Percentiles rank a stretch among this genome's conserved stretches.
Evolutionary conservation across 2,888 invertebrate species (phyloP).

Genomic region (Hirtodrosophila confusa): DNA sequence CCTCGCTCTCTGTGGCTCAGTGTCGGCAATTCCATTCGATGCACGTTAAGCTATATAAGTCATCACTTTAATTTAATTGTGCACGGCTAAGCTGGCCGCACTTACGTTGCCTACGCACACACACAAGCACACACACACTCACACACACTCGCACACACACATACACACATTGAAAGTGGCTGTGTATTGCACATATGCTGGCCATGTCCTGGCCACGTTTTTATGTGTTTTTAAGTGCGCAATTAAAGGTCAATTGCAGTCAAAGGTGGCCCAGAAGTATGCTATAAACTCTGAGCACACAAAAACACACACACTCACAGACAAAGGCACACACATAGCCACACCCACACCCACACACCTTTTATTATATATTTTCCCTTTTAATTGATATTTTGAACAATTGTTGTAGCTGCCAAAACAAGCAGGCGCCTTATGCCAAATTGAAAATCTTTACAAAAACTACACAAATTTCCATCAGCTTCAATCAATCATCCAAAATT

Average conservation of each 20-base stretch:
- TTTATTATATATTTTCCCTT: constrained; percentile 7
- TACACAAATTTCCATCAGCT: neutral
- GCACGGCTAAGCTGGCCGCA: constrained; percentile 65
- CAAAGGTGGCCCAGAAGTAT: constrained; percentile 58
- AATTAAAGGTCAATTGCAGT: constrained; percentile 79
- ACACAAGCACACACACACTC: constrained; percentile 5
- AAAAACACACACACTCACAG: constrained; percentile 8
- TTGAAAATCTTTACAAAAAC: neutral
- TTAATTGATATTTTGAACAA: constrained; percentile 52
- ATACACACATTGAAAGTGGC: constrained; percentile 25
- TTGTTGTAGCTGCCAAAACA: neutral
- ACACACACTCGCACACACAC: constrained; percentile 11
- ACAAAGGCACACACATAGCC: constrained; percentile 1
- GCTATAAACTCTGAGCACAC: constrained; percentile 46
- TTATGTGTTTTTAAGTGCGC: constrained; percentile 79
- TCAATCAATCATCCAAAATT: no score
- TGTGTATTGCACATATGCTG: constrained; percentile 42
- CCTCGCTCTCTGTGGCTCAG: neutral
- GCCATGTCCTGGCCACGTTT: constrained; percentile 65
- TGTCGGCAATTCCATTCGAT: constrained; percentile 18
- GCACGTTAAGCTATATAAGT: constrained; percentile 69
- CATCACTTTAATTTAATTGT: constrained; percentile 79
- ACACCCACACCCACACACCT: neutral
- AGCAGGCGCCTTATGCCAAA: constrained; percentile 13
- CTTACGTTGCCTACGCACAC: constrained; percentile 37